Conservation (phyloP, 2,113 vertebrate species). For the Vicugna pacos region DNA sequence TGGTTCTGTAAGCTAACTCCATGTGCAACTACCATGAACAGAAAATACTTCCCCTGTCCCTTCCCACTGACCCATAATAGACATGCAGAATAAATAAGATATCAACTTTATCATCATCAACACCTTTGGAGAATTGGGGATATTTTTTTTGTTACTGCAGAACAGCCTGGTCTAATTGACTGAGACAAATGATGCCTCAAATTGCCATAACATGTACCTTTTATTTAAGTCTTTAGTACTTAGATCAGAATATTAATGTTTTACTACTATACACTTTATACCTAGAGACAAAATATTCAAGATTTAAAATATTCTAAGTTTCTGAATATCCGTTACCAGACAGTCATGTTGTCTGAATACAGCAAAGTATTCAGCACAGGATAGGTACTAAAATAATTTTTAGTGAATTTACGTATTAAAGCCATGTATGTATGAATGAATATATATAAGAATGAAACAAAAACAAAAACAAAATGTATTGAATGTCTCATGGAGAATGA, state of each 20-base stretch:
- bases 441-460: neutral
- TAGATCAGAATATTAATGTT: constrained; percentile 41
- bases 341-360: neutral
- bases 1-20: neutral
- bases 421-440: neutral
- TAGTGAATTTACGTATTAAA: neutral
- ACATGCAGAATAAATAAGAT: neutral
- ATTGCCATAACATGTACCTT: neutral
- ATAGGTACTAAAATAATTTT: neutral
- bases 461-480: neutral
- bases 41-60: neutral
- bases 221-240: constrained; percentile 47
- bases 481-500: neutral
- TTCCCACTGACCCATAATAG: neutral
- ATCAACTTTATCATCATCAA: neutral
- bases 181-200: constrained; percentile 1
- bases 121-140: neutral
- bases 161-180: neutral
- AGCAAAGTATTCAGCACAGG: neutral
- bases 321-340: constrained; percentile 7
- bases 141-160: neutral
- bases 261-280: neutral
- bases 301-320: constrained; percentile 29
- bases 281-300: neutral
- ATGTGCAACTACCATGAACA: neutral